Conservation (phyloP, 2,113 vertebrate species). For the Thunnus maccoyii region DNA sequence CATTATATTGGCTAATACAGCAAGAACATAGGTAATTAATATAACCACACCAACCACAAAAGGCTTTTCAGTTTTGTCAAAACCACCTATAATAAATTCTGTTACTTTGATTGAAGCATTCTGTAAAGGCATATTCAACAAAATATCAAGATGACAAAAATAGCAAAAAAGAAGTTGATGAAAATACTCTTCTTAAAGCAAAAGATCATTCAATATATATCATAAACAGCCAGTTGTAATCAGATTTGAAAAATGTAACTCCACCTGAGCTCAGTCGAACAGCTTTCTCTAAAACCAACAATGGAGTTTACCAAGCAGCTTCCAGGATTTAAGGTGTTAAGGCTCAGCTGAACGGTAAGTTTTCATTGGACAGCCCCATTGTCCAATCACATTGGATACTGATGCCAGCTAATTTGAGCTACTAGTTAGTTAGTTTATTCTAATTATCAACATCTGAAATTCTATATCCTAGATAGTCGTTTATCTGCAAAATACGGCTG, state of each 20-base stretch:
- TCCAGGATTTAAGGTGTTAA: neutral
- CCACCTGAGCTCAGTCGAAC: neutral
- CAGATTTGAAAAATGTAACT: neutral
- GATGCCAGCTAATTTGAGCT: neutral
- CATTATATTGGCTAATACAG: slow-evolving; percentile 29
- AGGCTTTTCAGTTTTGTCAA: slow-evolving; percentile 52
- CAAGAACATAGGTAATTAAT: slow-evolving; percentile 34
- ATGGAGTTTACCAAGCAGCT: neutral
- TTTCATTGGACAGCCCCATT: neutral
- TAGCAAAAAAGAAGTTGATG: neutral
- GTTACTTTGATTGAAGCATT: slow-evolving; percentile 43
- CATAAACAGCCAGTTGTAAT: neutral
- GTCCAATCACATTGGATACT: neutral
- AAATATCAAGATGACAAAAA: neutral
- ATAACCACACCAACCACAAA: slow-evolving; percentile 41
- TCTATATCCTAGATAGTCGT: too few relatives aligned
- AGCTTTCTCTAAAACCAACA: neutral
- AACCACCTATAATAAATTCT: slow-evolving; percentile 58
- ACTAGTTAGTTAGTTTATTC: neutral
- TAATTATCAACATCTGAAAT: neutral
- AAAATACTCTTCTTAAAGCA: neutral
- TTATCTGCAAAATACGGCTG: too few relatives aligned
- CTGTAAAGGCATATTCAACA: slow-evolving; percentile 35
- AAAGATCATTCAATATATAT: neutral
- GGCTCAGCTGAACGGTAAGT: neutral